Evolutionary conservation across 2,888 invertebrate species (phyloP), one percentile per base, ranked within the genome.

Genomic region (Eilema depressum): DNA sequence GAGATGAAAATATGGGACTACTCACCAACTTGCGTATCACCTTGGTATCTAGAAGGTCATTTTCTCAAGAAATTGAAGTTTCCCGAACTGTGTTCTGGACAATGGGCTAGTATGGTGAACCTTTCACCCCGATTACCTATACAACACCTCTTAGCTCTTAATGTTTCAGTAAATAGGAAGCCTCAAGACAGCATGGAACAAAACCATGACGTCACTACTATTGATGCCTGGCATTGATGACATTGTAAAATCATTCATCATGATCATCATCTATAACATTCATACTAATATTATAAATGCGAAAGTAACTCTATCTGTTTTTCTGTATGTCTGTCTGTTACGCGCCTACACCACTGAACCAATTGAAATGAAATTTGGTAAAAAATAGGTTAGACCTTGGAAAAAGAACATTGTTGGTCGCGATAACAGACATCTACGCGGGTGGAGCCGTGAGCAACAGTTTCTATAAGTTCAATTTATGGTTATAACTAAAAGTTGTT

Each of bases 21-120:
- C 63, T 96, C 96, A 10, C 97, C 97, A 0, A 96, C 96, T 0
- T 98, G 98, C 84, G 95, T 97, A 57, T 97, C 97, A 0, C 98
- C 98, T 0, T 97, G 97, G 81, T 96, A 96, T 78, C 91, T 97
- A 11, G 97, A 97, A 63, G 97, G 97, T 0, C 96, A 96, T 79
- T 95, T 96, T 56, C 90, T 98, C 57, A 96, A 96, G 79, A 96
- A 96, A 71, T 95, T 97, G 83, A 96, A 96, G 71, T 97, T 97
- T 80, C 96, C 97, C 33, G 97, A 97, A 76, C 95, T 97, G 0
- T 98, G 97, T 84, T 96, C 97, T 7, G 97, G 97, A 0, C 97
- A 97, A 81, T 97, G 97, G 97, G 97, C 97, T 28, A 97, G 97
- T 79, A 97, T 97, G 97, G 96, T 96, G 47, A 97, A 97, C 80